Evolutionary conservation across 2,113 vertebrate species (phyloP), one percentile per base, ranked within the genome.

Genomic region (Crotalus tigris): DNA sequence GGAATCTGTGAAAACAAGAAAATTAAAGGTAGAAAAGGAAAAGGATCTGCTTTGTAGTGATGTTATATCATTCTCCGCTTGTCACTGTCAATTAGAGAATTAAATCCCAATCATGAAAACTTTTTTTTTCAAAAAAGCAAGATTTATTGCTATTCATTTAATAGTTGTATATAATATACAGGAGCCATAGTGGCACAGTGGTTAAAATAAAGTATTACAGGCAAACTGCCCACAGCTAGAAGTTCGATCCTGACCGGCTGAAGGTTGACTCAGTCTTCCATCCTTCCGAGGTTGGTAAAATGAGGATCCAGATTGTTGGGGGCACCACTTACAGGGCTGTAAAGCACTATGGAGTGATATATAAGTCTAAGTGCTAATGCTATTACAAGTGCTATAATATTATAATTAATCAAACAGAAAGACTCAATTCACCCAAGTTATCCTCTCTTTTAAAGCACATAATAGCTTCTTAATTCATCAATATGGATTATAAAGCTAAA

Each of bases 71-170:
- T 91, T 87, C 54, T 93, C 11, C 1, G 1, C 94, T 90, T 92
- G 33, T 94, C 91, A 55, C n/a, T 94, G 61, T 87, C 91, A 95
- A 57, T 15, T 91, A 92, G 86, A 94, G 61, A 92, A 94, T 90
- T 93, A 59, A 94, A 95, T 85, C 33, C 64, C 59, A 91, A 51
- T 0, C 64, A 57, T 0, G 0, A 53, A 33, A 92, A 0, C 0
- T 5, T 39, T 29, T 93, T 51, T 57, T n/a, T 90, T 33, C 89
- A 55, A 93, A 46, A 90, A 94, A 49, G 13, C 26, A 75, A 53
- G 57, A 90, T 94, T n/a, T n/a, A n/a, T n/a, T n/a, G n/a, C n/a
- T n/a, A n/a, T n/a, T n/a, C n/a, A n/a, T n/a, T n/a, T n/a, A n/a
- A n/a, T n/a, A n/a, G n/a, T n/a, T n/a, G n/a, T n/a, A n/a, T n/a